Percentiles rank a stretch among this genome's conserved stretches.
Evolutionary conservation across 1,140 invertebrate genomes (phyloP).

Genomic region (Ditylenchus dipsaci): DNA sequence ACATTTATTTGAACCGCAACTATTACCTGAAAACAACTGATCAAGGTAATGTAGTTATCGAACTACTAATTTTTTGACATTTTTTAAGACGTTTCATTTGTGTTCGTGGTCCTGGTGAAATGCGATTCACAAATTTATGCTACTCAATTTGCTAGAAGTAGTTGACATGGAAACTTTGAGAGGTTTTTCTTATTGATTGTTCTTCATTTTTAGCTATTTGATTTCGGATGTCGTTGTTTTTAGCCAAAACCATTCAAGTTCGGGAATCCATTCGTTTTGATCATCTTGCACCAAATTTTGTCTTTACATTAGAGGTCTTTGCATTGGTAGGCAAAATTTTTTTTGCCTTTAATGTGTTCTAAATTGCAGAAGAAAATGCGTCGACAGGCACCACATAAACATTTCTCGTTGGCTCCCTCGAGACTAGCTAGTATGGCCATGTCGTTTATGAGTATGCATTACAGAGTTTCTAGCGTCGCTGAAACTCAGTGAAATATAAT

Average conservation of each 20-base stretch:
- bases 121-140: slow-evolving; percentile 1
- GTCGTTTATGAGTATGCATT: not conserved
- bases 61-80: not conserved
- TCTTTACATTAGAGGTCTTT: not conserved
- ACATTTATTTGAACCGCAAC: not conserved
- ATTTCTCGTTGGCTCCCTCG: not conserved
- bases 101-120: not conserved
- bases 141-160: not conserved
- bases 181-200: too few relatives aligned
- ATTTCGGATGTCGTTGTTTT: too few relatives aligned
- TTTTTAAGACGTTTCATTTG: not conserved
- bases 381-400: not conserved
- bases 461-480: too few relatives aligned
- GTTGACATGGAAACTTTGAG: slow-evolving; percentile 6
- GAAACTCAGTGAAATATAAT: too few relatives aligned
- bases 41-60: not conserved
- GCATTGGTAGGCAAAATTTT: not conserved
- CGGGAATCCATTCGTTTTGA: slow-evolving; percentile 8
- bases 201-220: too few relatives aligned
- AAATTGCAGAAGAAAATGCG: slow-evolving; percentile 3
- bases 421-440: not conserved
- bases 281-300: not conserved
- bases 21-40: slow-evolving; percentile 9
- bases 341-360: not conserved
- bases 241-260: not conserved